phyloP scores from a whole-genome alignment of 2,888 invertebrate species.

The Perizoma flavofasciatum region DNA sequence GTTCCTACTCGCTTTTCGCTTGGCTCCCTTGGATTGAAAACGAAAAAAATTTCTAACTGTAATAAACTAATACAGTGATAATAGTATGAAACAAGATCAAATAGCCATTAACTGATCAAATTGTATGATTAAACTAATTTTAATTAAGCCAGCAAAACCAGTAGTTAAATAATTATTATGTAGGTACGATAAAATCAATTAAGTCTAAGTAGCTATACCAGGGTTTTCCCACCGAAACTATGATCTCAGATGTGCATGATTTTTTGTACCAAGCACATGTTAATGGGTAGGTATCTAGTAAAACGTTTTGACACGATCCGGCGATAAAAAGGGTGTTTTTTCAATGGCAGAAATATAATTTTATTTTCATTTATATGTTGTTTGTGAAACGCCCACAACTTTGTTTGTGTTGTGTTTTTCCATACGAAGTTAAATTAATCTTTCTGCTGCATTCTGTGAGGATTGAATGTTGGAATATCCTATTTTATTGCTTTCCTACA shows the following conservation, averaged over 20 bases:
- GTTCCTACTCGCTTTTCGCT: too few relatives aligned
- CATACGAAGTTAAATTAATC: too few relatives aligned
- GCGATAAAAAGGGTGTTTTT: constrained; percentile 14
- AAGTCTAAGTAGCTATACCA: not conserved
- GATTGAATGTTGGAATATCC: too few relatives aligned
- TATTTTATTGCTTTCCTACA: too few relatives aligned
- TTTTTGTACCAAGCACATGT: constrained; percentile 13
- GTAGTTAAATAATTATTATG: constrained; percentile 7
- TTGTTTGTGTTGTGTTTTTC: too few relatives aligned
- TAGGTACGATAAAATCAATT: constrained; percentile 5
- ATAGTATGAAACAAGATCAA: too few relatives aligned
- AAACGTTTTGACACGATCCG: constrained; percentile 35
- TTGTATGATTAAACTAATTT: constrained; percentile 7
- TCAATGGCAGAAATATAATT: not conserved
- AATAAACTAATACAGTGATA: too few relatives aligned
- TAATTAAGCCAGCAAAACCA: constrained; percentile 8
- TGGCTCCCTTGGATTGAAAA: too few relatives aligned
- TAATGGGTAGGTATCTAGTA: constrained; percentile 35
- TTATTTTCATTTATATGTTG: constrained; percentile 13
- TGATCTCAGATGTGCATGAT: constrained; percentile 48
- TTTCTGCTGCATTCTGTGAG: too few relatives aligned
- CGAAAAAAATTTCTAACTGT: too few relatives aligned
- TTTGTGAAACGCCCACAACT: not conserved
- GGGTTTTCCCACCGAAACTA: constrained; percentile 50
- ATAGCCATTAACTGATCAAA: constrained; percentile 3